Percentiles rank a stretch among this genome's conserved stretches.
phyloP scores from a whole-genome alignment of 2,113 vertebrate genomes.

The Larimichthys polyactis region DNA sequence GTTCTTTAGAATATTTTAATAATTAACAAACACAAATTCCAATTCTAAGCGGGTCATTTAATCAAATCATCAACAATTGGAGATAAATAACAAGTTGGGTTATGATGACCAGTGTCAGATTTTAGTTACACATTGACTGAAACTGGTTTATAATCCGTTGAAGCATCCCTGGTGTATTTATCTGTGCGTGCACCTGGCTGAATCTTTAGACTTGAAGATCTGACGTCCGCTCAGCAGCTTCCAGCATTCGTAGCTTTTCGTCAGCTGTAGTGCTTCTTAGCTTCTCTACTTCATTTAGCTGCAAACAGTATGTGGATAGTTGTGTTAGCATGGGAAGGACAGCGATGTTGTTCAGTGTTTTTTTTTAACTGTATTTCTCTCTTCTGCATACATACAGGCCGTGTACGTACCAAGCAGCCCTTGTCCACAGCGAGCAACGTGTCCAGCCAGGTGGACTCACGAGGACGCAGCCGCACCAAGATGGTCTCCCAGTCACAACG shows the following conservation, averaged over 20 bases:
- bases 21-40: not conserved
- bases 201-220: conserved; percentile 26
- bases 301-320: conserved; percentile 5
- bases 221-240: conserved; percentile 6
- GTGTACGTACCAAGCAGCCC: conserved; percentile 89
- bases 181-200: conserved; percentile 37
- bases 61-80: not conserved
- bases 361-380: conserved; percentile 29
- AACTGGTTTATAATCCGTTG: conserved; percentile 20
- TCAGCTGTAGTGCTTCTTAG: conserved; percentile 44
- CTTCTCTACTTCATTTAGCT: conserved; percentile 31
- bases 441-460: conserved; percentile 91
- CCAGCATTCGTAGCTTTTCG: conserved; percentile 30
- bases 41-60: not conserved
- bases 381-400: conserved; percentile 80
- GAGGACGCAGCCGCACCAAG: conserved; percentile 94
- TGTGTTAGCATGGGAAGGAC: not conserved
- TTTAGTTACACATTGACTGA: not conserved
- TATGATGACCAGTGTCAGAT: not conserved
- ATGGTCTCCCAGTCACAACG: conserved; percentile 98
- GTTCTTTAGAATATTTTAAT: not conserved
- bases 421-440: conserved; percentile 86
- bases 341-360: not conserved
- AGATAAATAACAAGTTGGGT: not conserved
- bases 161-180: conserved; percentile 58